Evolutionary conservation across 2,797 vertebrate species (phyloP).

Genomic region (Botia almorhae): DNA sequence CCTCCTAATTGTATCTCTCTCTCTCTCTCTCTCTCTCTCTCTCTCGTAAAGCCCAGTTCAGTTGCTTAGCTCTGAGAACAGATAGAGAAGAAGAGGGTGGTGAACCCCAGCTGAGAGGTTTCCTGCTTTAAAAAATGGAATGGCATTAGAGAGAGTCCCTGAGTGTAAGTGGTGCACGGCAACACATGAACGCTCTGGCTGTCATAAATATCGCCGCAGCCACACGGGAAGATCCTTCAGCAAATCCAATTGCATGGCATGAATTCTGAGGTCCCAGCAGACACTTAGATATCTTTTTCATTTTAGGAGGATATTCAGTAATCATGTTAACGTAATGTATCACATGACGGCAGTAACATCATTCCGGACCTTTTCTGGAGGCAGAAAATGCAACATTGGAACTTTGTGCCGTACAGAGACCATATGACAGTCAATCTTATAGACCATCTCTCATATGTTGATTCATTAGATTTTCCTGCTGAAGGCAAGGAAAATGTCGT

Average conservation of each 20-base stretch:
- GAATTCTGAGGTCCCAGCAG: constrained; percentile 72
- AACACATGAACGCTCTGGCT: constrained; percentile 73
- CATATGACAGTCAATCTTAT: constrained; percentile 61
- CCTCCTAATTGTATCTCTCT: constrained; percentile 69
- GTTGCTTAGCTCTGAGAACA: constrained; percentile 47
- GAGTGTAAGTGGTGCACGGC: constrained; percentile 60
- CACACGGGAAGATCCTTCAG: constrained; percentile 74
- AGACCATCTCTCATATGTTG: constrained; percentile 67
- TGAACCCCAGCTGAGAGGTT: constrained; percentile 76
- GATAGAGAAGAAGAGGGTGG: constrained; percentile 66
- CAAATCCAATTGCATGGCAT: constrained; percentile 70
- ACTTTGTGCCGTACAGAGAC: constrained; percentile 67
- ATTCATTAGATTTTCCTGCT: constrained; percentile 61
- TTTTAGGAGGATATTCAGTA: constrained; percentile 78
- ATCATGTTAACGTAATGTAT: constrained; percentile 80
- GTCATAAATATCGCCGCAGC: constrained; percentile 73
- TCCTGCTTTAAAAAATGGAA: constrained; percentile 73
- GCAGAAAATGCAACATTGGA: constrained; percentile 76
- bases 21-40: constrained; percentile 39
- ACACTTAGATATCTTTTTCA: constrained; percentile 62
- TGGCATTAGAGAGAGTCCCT: constrained; percentile 77
- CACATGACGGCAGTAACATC: constrained; percentile 79
- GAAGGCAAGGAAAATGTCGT: constrained; percentile 19
- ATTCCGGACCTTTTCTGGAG: constrained; percentile 68
- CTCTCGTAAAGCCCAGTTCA: constrained; percentile 68